Conservation (phyloP, 1,140 invertebrate genomes). For the Galleria mellonella region DNA sequence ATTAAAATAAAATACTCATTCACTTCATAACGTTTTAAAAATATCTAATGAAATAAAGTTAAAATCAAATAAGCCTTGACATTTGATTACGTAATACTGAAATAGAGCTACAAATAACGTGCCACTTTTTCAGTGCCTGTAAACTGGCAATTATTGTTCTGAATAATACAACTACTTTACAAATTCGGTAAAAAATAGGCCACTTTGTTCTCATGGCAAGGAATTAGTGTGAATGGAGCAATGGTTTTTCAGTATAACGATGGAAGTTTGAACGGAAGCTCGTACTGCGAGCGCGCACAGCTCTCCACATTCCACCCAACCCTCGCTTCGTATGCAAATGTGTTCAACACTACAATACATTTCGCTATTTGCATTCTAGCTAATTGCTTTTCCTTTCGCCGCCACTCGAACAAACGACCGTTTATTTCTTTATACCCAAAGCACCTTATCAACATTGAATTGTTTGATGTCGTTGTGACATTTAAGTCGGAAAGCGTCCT, state of each 20-base stretch:
- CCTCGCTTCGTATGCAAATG: slow-evolving; percentile 55
- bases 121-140: no score
- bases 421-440: slow-evolving; percentile 33
- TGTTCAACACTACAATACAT: slow-evolving; percentile 53
- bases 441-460: not conserved
- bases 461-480: not conserved
- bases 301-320: slow-evolving; percentile 36
- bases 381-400: slow-evolving; percentile 62
- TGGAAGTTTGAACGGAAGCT: slow-evolving; percentile 39
- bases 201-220: not conserved
- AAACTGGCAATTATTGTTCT: no score
- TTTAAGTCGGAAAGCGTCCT: no score
- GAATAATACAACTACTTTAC: no score
- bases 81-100: no score
- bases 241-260: slow-evolving; percentile 27
- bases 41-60: no score
- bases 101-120: no score
- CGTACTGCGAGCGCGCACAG: slow-evolving; percentile 17
- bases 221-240: slow-evolving; percentile 3
- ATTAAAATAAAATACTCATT: no score
- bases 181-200: not conserved
- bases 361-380: slow-evolving; percentile 50
- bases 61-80: no score
- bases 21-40: no score
- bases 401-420: slow-evolving; percentile 32